These are phyloP conservation scores for Athene noctua DNA, from an alignment of 2,113 vertebrate species.

Conservation along the genomic window DNA sequence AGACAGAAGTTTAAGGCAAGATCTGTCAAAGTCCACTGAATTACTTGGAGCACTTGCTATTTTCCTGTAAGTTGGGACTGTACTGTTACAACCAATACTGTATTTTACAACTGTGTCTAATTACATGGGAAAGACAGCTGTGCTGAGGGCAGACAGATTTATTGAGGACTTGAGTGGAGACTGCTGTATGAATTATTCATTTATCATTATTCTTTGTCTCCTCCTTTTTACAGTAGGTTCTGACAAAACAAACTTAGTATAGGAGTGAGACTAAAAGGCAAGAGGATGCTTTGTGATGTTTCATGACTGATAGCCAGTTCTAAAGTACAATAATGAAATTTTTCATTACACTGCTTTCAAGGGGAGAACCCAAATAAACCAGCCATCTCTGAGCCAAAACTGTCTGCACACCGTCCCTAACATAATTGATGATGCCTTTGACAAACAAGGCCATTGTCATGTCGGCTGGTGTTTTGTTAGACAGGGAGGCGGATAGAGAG, in stretches of 20 bases:
- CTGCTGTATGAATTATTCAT: constrained; percentile 53
- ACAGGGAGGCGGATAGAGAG: not conserved
- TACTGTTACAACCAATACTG: not conserved
- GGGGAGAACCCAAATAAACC: constrained; percentile 8
- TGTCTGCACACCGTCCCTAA: constrained; percentile 64
- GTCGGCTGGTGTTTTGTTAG: constrained; percentile 49
- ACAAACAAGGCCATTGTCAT: constrained; percentile 53
- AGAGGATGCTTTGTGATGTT: not conserved
- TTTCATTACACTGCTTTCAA: not conserved
- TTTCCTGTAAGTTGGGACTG: not conserved
- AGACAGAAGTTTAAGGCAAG: not conserved
- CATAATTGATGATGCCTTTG: constrained; percentile 58
- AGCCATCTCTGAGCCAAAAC: constrained; percentile 19
- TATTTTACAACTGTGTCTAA: constrained; percentile 32
- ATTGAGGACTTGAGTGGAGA: not conserved
- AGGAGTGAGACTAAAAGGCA: not conserved
- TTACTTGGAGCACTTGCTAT: not conserved
- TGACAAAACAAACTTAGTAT: not conserved
- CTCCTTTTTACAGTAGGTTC: constrained; percentile 17
- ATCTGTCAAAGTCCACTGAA: not conserved
- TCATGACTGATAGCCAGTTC: not conserved
- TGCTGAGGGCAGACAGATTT: constrained; percentile 37
- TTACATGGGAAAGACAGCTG: constrained; percentile 31
- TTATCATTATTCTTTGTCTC: constrained; percentile 20
- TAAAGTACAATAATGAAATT: not conserved